Base-by-base conservation (phyloP, 1,140 invertebrate species). In the Papilio machaon region DNA sequence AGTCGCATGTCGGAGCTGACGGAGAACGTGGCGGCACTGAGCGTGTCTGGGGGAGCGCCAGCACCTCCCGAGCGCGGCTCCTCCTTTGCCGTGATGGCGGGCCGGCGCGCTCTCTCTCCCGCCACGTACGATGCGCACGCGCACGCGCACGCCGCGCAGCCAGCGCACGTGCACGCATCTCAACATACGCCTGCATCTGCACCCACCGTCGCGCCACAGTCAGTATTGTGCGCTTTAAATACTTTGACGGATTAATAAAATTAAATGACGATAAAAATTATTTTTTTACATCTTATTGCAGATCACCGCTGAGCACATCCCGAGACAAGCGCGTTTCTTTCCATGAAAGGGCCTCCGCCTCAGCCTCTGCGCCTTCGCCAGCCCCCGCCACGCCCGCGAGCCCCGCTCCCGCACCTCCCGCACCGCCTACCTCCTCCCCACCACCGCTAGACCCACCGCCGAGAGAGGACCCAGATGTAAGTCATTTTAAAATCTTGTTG, bases 401-500 rank as follows among this genome's bases (percentile, higher is more conserved):
- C 43, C 79, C 84, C 80, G 81, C 85, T 47, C 82, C 49, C 82
- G 52, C 64, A 78, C 52, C 75, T 90, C 76, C 80, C 64, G 79
- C 82, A 80, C 88, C 94, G 83, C 88, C 94, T 85, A 85, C 92
- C 83, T 90, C 92, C 75, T 95, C 82, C 60, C 89, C 80, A 88
- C 92, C 79, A 86, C 83, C 81, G 86, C 86, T 84, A 81, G 92
- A 84, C 85, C 35, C 82, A 75, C 77, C 84, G 49, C 13, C 81
- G 97, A 87, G 97, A 98, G 94, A 75, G 23, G 97, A 98, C 95
- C 96, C 97, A 64, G 97, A 98, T 91, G 97, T 98, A 95, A 96
- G 97, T 95, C 52, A 54, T 60, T 73, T 38, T 46, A 35, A 80
- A 19, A 23, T 49, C 54, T 19, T 6, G 5, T 13, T n/a, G 52